Conservation (phyloP, 1,140 invertebrate genomes). For the Magallana ariakensis region DNA sequence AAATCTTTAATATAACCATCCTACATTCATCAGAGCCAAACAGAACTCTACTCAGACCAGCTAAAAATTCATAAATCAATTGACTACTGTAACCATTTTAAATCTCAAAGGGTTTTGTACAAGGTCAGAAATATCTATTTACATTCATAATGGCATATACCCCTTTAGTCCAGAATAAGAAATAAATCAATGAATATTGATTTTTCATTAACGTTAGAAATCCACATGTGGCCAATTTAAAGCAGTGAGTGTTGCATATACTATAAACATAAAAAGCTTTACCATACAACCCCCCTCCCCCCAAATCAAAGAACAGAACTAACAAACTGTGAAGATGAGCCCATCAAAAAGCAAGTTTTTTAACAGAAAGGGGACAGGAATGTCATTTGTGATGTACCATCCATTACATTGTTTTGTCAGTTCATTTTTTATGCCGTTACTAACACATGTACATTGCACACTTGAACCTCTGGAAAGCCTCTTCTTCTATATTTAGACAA, state of each 20-base stretch:
- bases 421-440: not conserved
- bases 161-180: not conserved
- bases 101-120: too few relatives aligned
- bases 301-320: too few relatives aligned
- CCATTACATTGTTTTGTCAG: constrained; percentile 25
- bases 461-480: too few relatives aligned
- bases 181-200: constrained; percentile 7
- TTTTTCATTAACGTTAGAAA: not conserved
- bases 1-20: constrained; percentile 18
- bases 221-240: not conserved
- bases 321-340: too few relatives aligned
- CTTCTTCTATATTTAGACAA: not conserved
- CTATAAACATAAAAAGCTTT: not conserved
- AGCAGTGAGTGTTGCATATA: not conserved
- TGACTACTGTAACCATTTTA: too few relatives aligned
- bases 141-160: too few relatives aligned
- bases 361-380: not conserved
- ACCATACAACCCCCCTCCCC: too few relatives aligned
- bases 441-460: not conserved
- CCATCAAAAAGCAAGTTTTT: not conserved
- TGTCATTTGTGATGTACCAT: constrained; percentile 1
- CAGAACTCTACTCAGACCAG: not conserved
- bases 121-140: too few relatives aligned
- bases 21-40: constrained; percentile 3
- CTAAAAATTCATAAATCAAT: too few relatives aligned